Evolutionary conservation across 1,140 invertebrate genomes (phyloP).

Genomic region (Eufriesea mexicana): DNA sequence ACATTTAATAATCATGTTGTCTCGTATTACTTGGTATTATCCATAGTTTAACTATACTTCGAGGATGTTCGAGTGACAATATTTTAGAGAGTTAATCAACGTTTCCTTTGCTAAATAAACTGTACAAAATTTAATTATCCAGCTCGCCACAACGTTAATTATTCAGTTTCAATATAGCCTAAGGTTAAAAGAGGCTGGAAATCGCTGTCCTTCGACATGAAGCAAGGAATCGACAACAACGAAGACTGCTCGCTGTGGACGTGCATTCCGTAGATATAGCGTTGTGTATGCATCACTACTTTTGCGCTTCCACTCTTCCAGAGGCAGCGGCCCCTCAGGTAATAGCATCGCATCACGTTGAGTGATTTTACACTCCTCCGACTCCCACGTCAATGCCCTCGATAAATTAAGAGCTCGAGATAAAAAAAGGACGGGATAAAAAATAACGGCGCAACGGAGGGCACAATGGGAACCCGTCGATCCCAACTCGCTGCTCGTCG

Average conservation of each 20-base stretch:
- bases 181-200: not conserved
- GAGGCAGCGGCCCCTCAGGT: conserved; percentile 33
- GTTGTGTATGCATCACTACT: conserved; percentile 28
- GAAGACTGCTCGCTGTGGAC: not conserved
- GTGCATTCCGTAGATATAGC: conserved; percentile 10
- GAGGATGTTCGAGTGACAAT: too few species aligned
- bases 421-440: conserved; percentile 44
- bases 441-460: conserved; percentile 7
- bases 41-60: too few species aligned
- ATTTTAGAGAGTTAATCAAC: not conserved
- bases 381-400: conserved; percentile 39
- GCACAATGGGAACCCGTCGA: conserved; percentile 20
- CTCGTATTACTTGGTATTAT: too few species aligned
- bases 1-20: too few species aligned
- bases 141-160: not conserved
- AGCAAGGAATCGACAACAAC: conserved; percentile 30
- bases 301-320: conserved; percentile 6
- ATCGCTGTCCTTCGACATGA: not conserved
- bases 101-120: not conserved
- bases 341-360: conserved; percentile 57
- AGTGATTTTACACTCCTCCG: conserved; percentile 66
- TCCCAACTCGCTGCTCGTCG: not conserved
- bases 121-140: not conserved
- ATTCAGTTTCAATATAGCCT: conserved; percentile 1
- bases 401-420: conserved; percentile 60